Conservation (phyloP, 2,797 vertebrate genomes). For the Cichlasoma orientale region DNA sequence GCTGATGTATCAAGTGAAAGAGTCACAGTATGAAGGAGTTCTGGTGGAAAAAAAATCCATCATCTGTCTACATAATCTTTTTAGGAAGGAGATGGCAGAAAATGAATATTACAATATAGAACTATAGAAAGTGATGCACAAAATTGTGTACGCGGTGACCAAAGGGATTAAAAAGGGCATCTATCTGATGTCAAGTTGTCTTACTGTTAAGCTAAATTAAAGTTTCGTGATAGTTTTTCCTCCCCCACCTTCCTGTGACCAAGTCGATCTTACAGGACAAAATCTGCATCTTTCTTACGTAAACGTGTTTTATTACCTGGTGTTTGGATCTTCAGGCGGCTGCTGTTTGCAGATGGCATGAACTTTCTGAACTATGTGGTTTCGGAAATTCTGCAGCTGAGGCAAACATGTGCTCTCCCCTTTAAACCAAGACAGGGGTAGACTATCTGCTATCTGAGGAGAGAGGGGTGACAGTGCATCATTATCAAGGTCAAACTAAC, state of each 20-base stretch:
- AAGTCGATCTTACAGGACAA: background rate
- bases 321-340: constrained; percentile 53
- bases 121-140: too few species aligned
- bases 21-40: background rate
- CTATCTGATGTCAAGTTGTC: background rate
- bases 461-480: background rate
- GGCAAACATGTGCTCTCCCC: constrained; percentile 74
- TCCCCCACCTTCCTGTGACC: background rate
- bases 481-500: background rate
- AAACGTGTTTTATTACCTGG: constrained; percentile 48
- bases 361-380: constrained; percentile 83
- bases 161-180: background rate
- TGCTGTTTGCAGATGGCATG: constrained; percentile 74
- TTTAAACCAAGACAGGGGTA: constrained; percentile 88
- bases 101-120: too few species aligned
- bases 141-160: too few species aligned
- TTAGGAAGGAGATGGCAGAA: too few species aligned
- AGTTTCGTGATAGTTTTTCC: background rate
- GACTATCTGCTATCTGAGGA: constrained; percentile 82
- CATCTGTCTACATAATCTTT: too few species aligned
- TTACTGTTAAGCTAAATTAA: too few species aligned
- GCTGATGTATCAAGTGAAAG: background rate
- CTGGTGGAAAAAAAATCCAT: too few species aligned
- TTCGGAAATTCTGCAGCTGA: constrained; percentile 86
- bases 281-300: background rate